Evolutionary conservation across 1,140 invertebrate genomes (phyloP), one percentile per base, ranked within the genome.

Genomic region (Hylaeus anthracinus): DNA sequence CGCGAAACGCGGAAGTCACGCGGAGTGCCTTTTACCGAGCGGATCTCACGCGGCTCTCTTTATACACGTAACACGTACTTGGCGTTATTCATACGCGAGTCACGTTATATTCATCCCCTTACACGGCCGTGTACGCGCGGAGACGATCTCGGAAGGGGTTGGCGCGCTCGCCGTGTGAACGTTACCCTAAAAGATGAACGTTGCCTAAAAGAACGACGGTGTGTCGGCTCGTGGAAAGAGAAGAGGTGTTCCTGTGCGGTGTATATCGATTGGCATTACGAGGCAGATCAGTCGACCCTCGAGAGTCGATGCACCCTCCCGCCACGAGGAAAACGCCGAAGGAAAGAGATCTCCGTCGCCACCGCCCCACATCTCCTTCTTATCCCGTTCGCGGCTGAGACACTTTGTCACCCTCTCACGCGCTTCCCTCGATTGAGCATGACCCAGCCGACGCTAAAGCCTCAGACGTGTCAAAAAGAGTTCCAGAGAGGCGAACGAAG

Each of bases 191-290:
- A 78, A 74, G 79, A 43, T 67, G 81, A 69, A 26, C 74, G 79
- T 85, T 75, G 74, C 74, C 79, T 82, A 85, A 85, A 85, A 78
- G 79, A 82, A 43, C 72, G 81, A 69, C 78, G 63, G 69, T 66
- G 67, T 66, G 74, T 72, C 66, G 51, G 63, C 12, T 43, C 37
- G 43, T 43, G 55, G 70, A 56, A 55, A 76, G 61, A 63, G 75
- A 55, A 37, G n/a, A 58, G 65, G 51, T 70, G 15, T 78, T 66
- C 5, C 12, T n/a, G 51, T 56, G 74, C 55, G 37, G 15, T 74
- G n/a, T 72, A 73, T 86, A 86, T 86, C 84, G 85, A 86, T 86
- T 86, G 81, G 85, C 81, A 80, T 86, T 86, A 86, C 85, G 81
- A 76, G 81, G 84, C 85, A 83, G 81, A 86, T 86, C 85, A 74